These are phyloP conservation scores for Lepidotrigona ventralis DNA, from an alignment of 1,140 invertebrate species.

Conservation along the genomic window DNA sequence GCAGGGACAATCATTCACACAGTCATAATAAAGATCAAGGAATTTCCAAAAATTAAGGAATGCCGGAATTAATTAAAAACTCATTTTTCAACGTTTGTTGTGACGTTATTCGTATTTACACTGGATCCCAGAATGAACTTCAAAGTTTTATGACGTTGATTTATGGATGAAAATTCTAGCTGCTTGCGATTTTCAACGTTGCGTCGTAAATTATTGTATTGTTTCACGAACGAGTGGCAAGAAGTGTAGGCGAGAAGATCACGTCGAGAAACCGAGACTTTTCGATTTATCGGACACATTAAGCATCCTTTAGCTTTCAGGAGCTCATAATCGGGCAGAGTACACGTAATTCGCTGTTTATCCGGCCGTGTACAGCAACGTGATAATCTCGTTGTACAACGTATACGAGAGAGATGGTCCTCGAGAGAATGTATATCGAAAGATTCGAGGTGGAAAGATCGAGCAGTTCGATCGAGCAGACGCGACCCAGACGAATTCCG, in stretches of 20 bases:
- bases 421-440: not conserved
- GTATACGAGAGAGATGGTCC: not conserved
- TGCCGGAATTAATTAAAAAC: too few relatives aligned
- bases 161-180: not conserved
- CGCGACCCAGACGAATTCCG: constrained; percentile 49
- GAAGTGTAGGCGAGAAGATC: not conserved
- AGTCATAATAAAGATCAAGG: too few relatives aligned
- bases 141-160: not conserved
- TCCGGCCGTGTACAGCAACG: not conserved
- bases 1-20: too few relatives aligned
- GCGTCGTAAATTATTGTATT: not conserved
- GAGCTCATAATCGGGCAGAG: constrained; percentile 23
- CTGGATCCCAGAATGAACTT: too few relatives aligned
- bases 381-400: constrained; percentile 3
- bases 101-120: too few relatives aligned
- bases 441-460: constrained; percentile 15
- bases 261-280: not conserved
- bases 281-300: not conserved
- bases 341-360: not conserved
- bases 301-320: constrained; percentile 20
- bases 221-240: not conserved
- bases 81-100: too few relatives aligned
- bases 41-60: too few relatives aligned
- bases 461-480: constrained; percentile 24
- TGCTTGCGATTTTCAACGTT: not conserved